These are phyloP conservation scores for Aphis gossypii DNA, from an alignment of 1,140 invertebrate genomes.

Conservation along the genomic window DNA sequence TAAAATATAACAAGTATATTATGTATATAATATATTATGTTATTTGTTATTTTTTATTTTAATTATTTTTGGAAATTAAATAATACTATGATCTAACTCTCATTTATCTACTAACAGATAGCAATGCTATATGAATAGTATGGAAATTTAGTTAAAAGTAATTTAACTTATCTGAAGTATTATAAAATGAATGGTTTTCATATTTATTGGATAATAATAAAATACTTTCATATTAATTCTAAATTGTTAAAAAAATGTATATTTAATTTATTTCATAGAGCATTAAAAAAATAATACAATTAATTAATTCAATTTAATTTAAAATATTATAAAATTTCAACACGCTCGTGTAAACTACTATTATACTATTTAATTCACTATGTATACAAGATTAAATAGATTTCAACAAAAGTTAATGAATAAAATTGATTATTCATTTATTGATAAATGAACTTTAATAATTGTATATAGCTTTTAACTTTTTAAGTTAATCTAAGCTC, in stretches of 20 bases:
- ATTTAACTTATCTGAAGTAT: not conserved
- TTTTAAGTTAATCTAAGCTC: too few relatives aligned
- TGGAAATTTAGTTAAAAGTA: not conserved
- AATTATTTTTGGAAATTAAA: not conserved
- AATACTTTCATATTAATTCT: not conserved
- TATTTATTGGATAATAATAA: not conserved
- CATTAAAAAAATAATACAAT: not conserved
- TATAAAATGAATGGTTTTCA: not conserved
- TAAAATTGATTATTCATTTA: too few relatives aligned
- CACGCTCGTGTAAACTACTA: not conserved
- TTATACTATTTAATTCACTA: too few relatives aligned
- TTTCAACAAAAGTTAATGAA: too few relatives aligned
- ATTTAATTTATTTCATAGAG: not conserved
- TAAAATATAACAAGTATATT: too few relatives aligned
- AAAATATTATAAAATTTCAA: too few relatives aligned
- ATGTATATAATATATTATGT: too few relatives aligned
- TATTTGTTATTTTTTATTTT: not conserved
- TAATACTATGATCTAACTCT: not conserved
- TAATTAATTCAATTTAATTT: not conserved
- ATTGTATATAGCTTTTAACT: too few relatives aligned
- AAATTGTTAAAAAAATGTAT: not conserved
- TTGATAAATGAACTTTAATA: too few relatives aligned
- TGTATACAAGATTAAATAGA: too few relatives aligned
- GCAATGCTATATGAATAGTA: not conserved
- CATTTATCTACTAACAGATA: not conserved